Percentiles rank a stretch among this genome's conserved stretches.
Conservation (phyloP, 2,888 invertebrate genomes). For the Phortica magna region DNA sequence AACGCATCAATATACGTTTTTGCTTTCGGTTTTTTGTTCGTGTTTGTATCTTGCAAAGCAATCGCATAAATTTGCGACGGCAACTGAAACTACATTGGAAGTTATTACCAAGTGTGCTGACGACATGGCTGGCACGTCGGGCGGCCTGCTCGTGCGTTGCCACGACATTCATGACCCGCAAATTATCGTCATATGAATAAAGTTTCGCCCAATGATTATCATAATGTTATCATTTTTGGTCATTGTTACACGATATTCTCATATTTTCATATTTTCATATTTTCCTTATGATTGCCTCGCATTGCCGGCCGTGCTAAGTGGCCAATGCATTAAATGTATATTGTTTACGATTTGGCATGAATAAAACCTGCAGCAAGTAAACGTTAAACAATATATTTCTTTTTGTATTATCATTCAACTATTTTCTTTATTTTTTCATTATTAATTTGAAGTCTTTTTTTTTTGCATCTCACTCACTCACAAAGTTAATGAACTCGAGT, state of each 20-base stretch:
- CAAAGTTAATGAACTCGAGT: no score
- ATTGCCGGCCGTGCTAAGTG: not conserved
- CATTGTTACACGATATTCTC: conserved; percentile 9
- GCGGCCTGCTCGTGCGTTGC: conserved; percentile 9
- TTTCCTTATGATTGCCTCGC: not conserved
- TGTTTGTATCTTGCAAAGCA: not conserved
- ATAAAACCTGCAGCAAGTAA: no score
- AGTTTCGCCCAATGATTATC: conserved; percentile 18
- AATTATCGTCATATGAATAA: conserved; percentile 49
- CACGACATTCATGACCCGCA: conserved; percentile 55
- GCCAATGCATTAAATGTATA: not conserved
- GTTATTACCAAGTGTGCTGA: no score
- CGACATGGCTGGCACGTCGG: not conserved
- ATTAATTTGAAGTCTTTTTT: no score
- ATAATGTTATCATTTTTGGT: conserved; percentile 13
- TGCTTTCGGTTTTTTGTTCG: not conserved
- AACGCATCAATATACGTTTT: conserved; percentile 18
- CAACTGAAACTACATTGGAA: no score
- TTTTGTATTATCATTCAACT: no score
- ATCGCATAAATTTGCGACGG: conserved; percentile 24
- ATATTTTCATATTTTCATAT: not conserved
- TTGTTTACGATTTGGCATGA: no score
- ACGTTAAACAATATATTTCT: no score
- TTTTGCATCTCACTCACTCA: no score
- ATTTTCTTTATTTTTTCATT: no score